A percentile compares a stretch with the other conserved stretches of the same genome.
Evolutionary conservation across 2,888 invertebrate species (phyloP).

Genomic region (Notodonta ziczac): DNA sequence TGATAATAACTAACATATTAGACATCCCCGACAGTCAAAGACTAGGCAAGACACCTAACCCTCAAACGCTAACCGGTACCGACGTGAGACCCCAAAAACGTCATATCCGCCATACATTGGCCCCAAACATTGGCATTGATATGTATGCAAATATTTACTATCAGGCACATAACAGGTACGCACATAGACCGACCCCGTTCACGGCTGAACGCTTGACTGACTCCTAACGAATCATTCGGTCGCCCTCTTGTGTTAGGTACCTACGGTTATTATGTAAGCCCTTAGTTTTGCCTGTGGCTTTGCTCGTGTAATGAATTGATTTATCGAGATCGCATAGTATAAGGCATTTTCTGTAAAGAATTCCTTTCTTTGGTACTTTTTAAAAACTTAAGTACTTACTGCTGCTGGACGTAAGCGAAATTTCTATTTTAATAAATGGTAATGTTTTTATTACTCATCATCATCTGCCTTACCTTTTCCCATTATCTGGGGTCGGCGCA

Average conservation of each 20-base stretch:
- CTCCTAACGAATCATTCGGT: conserved; percentile 74
- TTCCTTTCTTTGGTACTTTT: too few relatives aligned
- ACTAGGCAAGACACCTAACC: conserved; percentile 1
- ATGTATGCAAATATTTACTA: conserved; percentile 82
- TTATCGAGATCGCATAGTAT: too few relatives aligned
- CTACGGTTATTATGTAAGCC: conserved; percentile 1
- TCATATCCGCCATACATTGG: conserved; percentile 43
- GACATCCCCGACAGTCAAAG: neutral
- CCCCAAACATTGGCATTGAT: conserved; percentile 65
- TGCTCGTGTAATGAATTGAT: neutral
- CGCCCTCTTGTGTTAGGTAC: conserved; percentile 47
- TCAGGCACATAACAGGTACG: conserved; percentile 74
- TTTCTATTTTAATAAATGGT: too few relatives aligned
- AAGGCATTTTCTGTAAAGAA: too few relatives aligned
- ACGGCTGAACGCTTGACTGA: conserved; percentile 77
- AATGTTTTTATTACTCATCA: too few relatives aligned
- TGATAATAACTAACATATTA: neutral
- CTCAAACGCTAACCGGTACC: neutral
- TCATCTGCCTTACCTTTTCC: too few relatives aligned
- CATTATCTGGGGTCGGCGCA: too few relatives aligned
- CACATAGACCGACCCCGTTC: conserved; percentile 71
- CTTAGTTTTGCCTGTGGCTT: neutral
- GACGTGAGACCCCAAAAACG: conserved; percentile 12
- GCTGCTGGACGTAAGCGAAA: too few relatives aligned
- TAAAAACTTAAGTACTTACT: too few relatives aligned